Evolutionary conservation across 2,888 invertebrate species (phyloP).

Genomic region (Lasioglossum villosulum): DNA sequence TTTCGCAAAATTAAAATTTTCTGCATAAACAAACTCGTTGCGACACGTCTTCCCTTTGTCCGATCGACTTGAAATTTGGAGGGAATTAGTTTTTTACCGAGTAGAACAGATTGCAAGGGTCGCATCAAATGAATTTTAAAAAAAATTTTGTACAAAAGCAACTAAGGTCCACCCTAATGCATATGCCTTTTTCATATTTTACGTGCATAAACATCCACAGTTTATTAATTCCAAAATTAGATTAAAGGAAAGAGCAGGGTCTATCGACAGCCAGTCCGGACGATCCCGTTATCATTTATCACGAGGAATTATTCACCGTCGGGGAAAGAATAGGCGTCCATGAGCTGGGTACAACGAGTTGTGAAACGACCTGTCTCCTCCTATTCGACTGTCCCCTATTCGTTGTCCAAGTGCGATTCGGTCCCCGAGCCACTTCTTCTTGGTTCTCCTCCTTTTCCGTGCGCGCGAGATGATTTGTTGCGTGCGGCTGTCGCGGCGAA

Average conservation of each 20-base stretch:
- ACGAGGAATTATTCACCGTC: conserved; percentile 47
- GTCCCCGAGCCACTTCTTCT: conserved; percentile 17
- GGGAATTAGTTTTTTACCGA: too few species aligned
- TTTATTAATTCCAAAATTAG: too few species aligned
- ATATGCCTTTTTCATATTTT: too few species aligned
- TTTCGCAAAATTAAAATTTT: too few species aligned
- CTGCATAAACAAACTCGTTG: too few species aligned
- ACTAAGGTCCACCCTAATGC: too few species aligned
- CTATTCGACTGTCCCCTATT: conserved; percentile 28
- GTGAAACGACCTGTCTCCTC: conserved; percentile 31
- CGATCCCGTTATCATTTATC: conserved; percentile 34
- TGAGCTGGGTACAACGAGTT: conserved; percentile 50
- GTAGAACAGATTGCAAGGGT: too few species aligned
- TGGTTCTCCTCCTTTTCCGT: conserved; percentile 47
- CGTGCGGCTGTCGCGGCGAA: conserved; percentile 9
- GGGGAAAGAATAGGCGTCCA: conserved; percentile 26
- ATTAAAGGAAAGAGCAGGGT: conserved; percentile 22
- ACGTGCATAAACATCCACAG: too few species aligned
- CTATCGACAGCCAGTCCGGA: background rate
- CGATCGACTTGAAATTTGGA: too few species aligned
- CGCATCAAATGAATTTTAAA: too few species aligned
- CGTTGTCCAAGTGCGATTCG: conserved; percentile 16
- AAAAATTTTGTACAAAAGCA: too few species aligned
- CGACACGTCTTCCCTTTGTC: too few species aligned
- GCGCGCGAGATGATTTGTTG: conserved; percentile 49